Percentiles rank a stretch among this genome's conserved stretches.
phyloP scores from a whole-genome alignment of 2,113 vertebrate species.

The Eubucco bourcierii region DNA sequence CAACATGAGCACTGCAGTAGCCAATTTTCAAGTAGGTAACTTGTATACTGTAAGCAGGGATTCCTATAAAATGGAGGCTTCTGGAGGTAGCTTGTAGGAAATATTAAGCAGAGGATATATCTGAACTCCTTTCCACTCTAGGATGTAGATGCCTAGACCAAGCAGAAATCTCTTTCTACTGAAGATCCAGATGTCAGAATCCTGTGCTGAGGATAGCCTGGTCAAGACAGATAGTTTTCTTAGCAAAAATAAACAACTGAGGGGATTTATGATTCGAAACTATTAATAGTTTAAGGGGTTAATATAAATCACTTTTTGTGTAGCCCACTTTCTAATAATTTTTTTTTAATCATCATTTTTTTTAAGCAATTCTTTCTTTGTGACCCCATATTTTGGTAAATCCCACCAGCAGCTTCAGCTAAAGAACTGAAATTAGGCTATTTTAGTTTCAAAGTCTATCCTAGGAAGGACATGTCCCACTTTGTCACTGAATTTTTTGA shows the following conservation, averaged over 20 bases:
- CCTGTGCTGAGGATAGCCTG: background rate
- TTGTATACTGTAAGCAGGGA: background rate
- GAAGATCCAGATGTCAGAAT: background rate
- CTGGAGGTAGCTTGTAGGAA: background rate
- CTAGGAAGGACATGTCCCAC: background rate
- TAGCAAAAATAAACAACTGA: background rate
- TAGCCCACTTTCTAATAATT: too few species aligned
- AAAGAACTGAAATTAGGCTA: background rate
- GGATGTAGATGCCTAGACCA: accelerated
- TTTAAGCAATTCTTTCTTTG: background rate
- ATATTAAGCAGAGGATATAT: background rate
- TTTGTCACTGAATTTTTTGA: background rate
- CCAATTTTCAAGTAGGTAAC: background rate
- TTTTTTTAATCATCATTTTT: background rate
- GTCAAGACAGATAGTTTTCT: background rate
- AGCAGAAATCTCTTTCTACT: background rate
- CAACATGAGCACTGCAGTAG: background rate
- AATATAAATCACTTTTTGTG: background rate
- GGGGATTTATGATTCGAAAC: background rate
- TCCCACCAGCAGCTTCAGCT: background rate
- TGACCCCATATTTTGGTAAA: background rate
- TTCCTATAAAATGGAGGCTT: background rate
- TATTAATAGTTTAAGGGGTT: background rate
- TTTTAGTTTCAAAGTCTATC: background rate
- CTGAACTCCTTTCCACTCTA: background rate